Conservation (phyloP, 2,888 invertebrate genomes). For the Muschampia staudingeri region DNA sequence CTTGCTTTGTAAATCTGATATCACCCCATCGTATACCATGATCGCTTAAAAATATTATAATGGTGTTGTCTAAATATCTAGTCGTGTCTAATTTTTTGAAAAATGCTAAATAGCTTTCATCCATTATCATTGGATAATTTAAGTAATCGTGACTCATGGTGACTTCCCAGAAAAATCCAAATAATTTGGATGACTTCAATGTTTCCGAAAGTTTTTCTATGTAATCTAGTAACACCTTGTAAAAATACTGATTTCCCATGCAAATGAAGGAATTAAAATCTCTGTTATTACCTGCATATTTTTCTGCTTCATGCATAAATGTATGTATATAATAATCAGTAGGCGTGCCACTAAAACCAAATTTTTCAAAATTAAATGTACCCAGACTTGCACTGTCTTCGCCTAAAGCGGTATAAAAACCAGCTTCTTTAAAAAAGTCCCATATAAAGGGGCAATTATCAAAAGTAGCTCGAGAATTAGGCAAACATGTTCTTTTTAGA, state of each 20-base stretch:
- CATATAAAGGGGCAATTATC: slow-evolving; percentile 97
- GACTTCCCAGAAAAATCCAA: slow-evolving; percentile 97
- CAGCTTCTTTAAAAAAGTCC: slow-evolving; percentile 94
- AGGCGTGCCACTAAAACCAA: slow-evolving; percentile 95
- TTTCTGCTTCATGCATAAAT: slow-evolving; percentile 93
- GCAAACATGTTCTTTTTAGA: slow-evolving; percentile 92
- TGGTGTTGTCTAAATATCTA: slow-evolving; percentile 92
- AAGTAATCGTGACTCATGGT: slow-evolving; percentile 96
- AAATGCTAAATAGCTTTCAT: slow-evolving; percentile 92
- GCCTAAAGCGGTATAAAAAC: slow-evolving; percentile 95
- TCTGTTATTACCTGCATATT: slow-evolving; percentile 92
- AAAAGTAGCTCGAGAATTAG: slow-evolving; percentile 90
- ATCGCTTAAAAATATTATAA: slow-evolving; percentile 95
- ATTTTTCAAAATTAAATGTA: slow-evolving; percentile 95
- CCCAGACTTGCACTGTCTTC: slow-evolving; percentile 96
- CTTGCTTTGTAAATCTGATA: slow-evolving; percentile 96
- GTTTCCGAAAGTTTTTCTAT: slow-evolving; percentile 92
- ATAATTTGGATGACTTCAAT: slow-evolving; percentile 92
- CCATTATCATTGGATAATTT: slow-evolving; percentile 95
- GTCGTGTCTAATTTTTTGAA: slow-evolving; percentile 89
- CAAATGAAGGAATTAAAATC: slow-evolving; percentile 93
- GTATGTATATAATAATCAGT: slow-evolving; percentile 97
- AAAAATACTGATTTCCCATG: slow-evolving; percentile 93
- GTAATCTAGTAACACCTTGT: slow-evolving; percentile 94
- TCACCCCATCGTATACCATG: slow-evolving; percentile 98